These are phyloP conservation scores for Pipistrellus kuhlii DNA, from an alignment of 2,797 vertebrate genomes.

Conservation along the genomic window DNA sequence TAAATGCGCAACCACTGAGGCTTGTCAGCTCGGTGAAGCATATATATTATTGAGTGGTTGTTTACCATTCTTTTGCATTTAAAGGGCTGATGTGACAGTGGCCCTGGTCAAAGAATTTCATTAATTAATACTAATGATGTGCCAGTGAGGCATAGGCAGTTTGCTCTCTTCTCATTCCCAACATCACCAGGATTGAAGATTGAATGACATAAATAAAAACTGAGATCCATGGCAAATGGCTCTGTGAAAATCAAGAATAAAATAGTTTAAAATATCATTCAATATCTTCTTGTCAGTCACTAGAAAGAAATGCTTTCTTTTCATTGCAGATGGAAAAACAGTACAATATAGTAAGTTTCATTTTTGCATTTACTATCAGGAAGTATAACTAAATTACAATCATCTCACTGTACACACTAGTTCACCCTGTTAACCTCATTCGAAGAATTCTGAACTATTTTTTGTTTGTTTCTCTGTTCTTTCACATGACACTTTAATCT, in stretches of 20 bases:
- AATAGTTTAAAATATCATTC: not conserved
- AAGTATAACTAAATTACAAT: not conserved
- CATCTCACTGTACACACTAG: not conserved
- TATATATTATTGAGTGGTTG: not conserved
- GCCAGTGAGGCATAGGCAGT: not conserved
- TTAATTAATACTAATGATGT: not conserved
- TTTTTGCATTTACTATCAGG: not conserved
- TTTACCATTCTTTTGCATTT: not conserved
- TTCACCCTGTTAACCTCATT: not conserved
- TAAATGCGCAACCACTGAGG: too few species aligned
- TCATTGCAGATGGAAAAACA: not conserved
- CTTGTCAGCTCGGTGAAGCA: not conserved
- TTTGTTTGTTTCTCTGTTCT: not conserved
- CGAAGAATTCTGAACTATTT: not conserved
- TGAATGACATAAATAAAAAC: constrained; percentile 4
- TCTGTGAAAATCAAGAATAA: not conserved
- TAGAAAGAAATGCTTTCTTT: not conserved
- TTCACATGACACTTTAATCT: not conserved
- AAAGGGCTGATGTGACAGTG: not conserved
- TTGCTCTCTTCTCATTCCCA: not conserved
- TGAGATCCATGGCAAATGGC: not conserved
- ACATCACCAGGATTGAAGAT: not conserved
- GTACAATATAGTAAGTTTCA: not conserved
- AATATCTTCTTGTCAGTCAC: not conserved
- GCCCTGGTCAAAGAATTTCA: not conserved